Conservation (phyloP, 2,888 invertebrate species). For the Microplitis manilae region DNA sequence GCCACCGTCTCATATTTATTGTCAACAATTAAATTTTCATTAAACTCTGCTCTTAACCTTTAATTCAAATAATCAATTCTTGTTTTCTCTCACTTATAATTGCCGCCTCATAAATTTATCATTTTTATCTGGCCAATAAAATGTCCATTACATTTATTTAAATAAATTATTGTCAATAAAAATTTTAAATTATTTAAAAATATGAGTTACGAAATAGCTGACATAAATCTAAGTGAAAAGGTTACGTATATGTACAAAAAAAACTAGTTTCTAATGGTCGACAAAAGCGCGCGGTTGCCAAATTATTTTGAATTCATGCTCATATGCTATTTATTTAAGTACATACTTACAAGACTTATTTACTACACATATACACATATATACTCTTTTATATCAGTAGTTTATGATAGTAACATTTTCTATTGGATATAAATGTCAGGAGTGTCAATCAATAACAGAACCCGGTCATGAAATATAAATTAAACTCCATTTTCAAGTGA, state of each 20-base stretch:
- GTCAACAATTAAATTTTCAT: background rate
- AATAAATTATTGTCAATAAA: slow-evolving; percentile 32
- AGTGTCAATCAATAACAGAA: background rate
- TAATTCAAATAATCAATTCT: too few relatives aligned
- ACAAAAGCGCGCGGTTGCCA: slow-evolving; percentile 46
- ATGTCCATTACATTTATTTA: slow-evolving; percentile 15
- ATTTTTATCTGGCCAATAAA: background rate
- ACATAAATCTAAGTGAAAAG: too few relatives aligned
- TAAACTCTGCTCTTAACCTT: background rate
- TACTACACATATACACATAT: background rate
- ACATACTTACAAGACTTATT: background rate
- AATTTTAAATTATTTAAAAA: slow-evolving; percentile 22
- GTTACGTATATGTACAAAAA: background rate
- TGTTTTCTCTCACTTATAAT: too few relatives aligned
- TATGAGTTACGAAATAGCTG: slow-evolving; percentile 42
- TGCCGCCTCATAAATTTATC: background rate
- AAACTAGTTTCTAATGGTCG: slow-evolving; percentile 43
- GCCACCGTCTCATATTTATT: slow-evolving; percentile 22
- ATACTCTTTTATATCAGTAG: background rate
- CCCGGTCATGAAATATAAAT: slow-evolving; percentile 11
- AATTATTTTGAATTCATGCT: slow-evolving; percentile 31
- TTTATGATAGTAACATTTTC: slow-evolving; percentile 10
- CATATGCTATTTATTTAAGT: background rate
- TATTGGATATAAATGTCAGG: slow-evolving; percentile 25
- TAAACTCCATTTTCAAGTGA: background rate